A percentile compares a stretch with the other conserved stretches of the same genome.
phyloP scores from a whole-genome alignment of 2,797 vertebrate species.

The Manis pentadactyla region DNA sequence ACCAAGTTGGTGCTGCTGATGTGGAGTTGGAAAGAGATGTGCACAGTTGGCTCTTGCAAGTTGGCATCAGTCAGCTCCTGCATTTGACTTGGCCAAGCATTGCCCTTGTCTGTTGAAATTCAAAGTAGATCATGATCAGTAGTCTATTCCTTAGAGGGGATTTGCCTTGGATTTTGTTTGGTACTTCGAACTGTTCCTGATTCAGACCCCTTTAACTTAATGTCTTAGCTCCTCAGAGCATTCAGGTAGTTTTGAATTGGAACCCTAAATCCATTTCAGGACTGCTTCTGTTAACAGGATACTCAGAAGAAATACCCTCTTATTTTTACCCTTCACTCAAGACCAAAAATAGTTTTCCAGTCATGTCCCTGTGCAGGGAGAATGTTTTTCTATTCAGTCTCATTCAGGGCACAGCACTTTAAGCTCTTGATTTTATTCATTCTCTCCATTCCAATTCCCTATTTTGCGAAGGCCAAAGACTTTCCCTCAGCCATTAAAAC shows the following conservation, averaged over 20 bases:
- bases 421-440: constrained; percentile 25
- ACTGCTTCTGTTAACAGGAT: constrained; percentile 6
- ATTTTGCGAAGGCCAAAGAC: background rate
- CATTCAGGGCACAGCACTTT: background rate
- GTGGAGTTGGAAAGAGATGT: background rate
- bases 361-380: background rate
- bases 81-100: background rate
- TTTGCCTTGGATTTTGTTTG: constrained; percentile 11
- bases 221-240: background rate
- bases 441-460: background rate
- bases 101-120: background rate
- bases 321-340: background rate
- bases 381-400: constrained; percentile 28
- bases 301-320: constrained; percentile 6
- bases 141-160: background rate
- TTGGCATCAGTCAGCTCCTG: background rate
- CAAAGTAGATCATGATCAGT: background rate
- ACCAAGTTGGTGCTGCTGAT: background rate
- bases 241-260: constrained; percentile 9
- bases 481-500: background rate
- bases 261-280: background rate
- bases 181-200: background rate
- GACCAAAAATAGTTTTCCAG: constrained; percentile 20
- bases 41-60: background rate
- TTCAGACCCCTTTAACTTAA: background rate